Percentiles rank a stretch among this genome's conserved stretches.
These are phyloP conservation scores for Chaenocephalus aceratus DNA, from an alignment of 2,113 vertebrate genomes.

Conservation along the genomic window DNA sequence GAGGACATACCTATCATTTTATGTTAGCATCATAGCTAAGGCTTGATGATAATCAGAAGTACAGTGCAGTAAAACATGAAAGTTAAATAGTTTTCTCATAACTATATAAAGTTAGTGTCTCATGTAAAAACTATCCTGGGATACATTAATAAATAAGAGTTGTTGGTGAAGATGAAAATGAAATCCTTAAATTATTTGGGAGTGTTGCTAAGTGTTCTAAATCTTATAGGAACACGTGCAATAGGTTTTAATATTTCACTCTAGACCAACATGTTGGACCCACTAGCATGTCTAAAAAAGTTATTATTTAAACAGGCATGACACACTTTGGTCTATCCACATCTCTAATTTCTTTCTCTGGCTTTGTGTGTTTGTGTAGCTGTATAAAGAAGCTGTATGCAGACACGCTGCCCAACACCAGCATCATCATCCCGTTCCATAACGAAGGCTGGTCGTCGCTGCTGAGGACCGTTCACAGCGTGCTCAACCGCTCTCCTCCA, in stretches of 20 bases:
- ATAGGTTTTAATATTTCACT: background rate
- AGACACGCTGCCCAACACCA: slow-evolving; percentile 92
- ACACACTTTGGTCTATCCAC: background rate
- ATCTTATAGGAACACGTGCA: background rate
- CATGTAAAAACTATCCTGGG: no score
- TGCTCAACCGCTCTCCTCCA: slow-evolving; percentile 91
- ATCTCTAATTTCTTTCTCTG: background rate
- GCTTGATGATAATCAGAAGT: background rate
- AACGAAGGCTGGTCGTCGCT: slow-evolving; percentile 97
- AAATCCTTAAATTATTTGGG: no score
- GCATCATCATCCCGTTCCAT: slow-evolving; percentile 86
- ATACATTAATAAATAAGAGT: no score
- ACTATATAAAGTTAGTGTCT: no score
- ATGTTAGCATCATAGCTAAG: no score
- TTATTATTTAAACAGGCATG: background rate
- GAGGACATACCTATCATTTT: no score
- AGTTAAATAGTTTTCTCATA: no score
- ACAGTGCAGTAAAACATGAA: no score
- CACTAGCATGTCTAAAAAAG: background rate
- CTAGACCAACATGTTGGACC: background rate
- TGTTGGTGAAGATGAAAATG: no score
- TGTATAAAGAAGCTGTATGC: slow-evolving; percentile 91
- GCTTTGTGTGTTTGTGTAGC: slow-evolving; percentile 7
- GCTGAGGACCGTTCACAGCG: slow-evolving; percentile 91
- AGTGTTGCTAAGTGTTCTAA: no score